Conservation (phyloP, 2,888 invertebrate genomes). For the Hirtodrosophila trivittata region DNA sequence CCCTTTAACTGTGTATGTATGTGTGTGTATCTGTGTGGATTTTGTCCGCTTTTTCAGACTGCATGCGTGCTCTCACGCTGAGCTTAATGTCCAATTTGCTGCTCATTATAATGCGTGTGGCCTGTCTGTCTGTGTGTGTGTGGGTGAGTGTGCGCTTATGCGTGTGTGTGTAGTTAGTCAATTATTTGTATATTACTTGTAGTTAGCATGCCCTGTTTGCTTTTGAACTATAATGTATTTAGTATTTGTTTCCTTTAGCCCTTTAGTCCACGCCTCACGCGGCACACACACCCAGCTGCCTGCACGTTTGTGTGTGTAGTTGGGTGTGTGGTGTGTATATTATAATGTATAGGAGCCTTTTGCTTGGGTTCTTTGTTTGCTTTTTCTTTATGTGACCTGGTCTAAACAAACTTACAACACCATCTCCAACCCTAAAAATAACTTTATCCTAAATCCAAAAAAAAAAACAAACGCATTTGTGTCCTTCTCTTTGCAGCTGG, state of each 20-base stretch:
- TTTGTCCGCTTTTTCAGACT: slow-evolving; percentile 3
- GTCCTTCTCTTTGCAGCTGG: slow-evolving; percentile 84
- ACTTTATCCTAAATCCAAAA: neutral
- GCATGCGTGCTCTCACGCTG: neutral
- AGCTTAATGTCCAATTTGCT: no score
- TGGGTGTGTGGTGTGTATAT: slow-evolving; percentile 10
- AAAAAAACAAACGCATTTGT: neutral
- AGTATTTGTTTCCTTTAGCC: slow-evolving; percentile 2
- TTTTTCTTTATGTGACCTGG: neutral
- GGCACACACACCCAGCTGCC: slow-evolving; percentile 2
- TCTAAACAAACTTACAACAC: slow-evolving; percentile 9
- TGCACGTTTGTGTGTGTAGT: neutral
- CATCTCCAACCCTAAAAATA: slow-evolving; percentile 3
- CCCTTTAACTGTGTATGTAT: neutral
- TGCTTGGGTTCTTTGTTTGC: neutral
- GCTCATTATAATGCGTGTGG: no score
- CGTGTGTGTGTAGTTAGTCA: slow-evolving; percentile 10
- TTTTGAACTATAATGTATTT: slow-evolving; percentile 1
- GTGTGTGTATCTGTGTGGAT: slow-evolving; percentile 27
- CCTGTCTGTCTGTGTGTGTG: slow-evolving; percentile 7
- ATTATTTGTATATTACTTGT: slow-evolving; percentile 9
- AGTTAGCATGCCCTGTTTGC: slow-evolving; percentile 32
- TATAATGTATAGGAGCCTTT: slow-evolving; percentile 3
- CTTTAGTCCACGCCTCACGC: neutral
- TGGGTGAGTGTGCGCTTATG: slow-evolving; percentile 14